Evolutionary conservation across 2,113 vertebrate species (phyloP), one percentile per base, ranked within the genome.

Genomic region (Zosterops pallidus): DNA sequence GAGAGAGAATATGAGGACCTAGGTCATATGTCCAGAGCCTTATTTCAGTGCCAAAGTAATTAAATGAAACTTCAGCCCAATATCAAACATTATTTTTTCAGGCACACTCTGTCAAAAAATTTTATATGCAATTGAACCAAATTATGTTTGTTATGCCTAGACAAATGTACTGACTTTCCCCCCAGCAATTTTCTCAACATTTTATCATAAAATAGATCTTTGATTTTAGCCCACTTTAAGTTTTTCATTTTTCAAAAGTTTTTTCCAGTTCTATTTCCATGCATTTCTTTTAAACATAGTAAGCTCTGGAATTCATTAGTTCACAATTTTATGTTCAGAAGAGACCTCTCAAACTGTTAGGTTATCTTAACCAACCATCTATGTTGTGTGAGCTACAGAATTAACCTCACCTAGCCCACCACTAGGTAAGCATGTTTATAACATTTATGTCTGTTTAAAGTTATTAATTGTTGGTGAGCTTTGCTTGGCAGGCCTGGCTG

Each of bases 341-440:
- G 25, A 78, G 23, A 49, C 2, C 3, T 53, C 11, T 83, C 21
- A 47, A n/a, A 75, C 64, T 89, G 5, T 47, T 53, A 41, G 3
- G 15, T 28, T 83, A 25, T 28, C 17, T 44, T 6, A 9, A 17
- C 28, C 49, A 62, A 26, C 31, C 12, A 39, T 42, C 23, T 55
- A 0, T 35, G 21, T 21, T 2, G 0, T 1, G 2, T 46, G 59
- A 69, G 18, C 13, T 62, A 24, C 42, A 90, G n/a, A 80, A 42
- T 25, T 29, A 68, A 47, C 15, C 9, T 39, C 28, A 57, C 6
- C 23, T 52, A 46, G 4, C 12, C 5, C 31, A 14, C 3, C 13
- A 17, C 14, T 41, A 28, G 18, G 8, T 24, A 59, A 93, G 11
- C 9, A 29, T 55, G 26, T 29, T 23, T 49, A 24, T 49, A 49